phyloP scores from a whole-genome alignment of 2,888 invertebrate species.

The Molanna angustata region DNA sequence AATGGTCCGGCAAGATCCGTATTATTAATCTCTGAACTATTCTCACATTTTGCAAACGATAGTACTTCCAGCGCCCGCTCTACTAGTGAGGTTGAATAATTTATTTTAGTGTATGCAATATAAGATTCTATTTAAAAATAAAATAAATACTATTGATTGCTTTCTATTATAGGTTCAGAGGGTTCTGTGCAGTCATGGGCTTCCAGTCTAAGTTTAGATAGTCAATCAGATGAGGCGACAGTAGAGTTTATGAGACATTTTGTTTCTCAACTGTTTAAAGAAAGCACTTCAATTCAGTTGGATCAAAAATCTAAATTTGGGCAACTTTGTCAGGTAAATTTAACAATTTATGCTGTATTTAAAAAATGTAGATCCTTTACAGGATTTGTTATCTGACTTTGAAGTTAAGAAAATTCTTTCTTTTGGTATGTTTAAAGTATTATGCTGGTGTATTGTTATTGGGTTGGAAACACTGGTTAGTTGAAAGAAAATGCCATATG shows the following conservation, averaged over 20 bases:
- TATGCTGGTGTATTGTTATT: no score
- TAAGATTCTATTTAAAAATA: no score
- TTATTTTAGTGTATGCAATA: no score
- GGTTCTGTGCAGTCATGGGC: slow-evolving; percentile 63
- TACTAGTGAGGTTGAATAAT: no score
- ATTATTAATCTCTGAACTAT: no score
- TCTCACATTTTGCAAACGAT: no score
- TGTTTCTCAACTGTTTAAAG: slow-evolving; percentile 60
- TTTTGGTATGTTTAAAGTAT: no score
- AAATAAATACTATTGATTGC: no score
- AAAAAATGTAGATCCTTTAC: background rate
- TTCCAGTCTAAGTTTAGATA: slow-evolving; percentile 60
- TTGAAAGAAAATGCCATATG: background rate
- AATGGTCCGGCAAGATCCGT: no score
- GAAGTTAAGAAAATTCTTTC: background rate
- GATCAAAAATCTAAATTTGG: slow-evolving; percentile 68
- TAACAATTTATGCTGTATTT: background rate
- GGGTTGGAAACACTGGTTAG: background rate
- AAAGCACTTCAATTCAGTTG: slow-evolving; percentile 55
- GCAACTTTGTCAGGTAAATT: slow-evolving; percentile 56
- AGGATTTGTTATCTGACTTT: background rate
- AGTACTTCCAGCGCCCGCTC: no score
- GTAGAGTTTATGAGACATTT: slow-evolving; percentile 67
- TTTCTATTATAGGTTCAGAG: slow-evolving; percentile 53
- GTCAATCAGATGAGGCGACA: slow-evolving; percentile 57